phyloP scores from a whole-genome alignment of 2,113 vertebrate genomes.

The Phoenicopterus ruber region DNA sequence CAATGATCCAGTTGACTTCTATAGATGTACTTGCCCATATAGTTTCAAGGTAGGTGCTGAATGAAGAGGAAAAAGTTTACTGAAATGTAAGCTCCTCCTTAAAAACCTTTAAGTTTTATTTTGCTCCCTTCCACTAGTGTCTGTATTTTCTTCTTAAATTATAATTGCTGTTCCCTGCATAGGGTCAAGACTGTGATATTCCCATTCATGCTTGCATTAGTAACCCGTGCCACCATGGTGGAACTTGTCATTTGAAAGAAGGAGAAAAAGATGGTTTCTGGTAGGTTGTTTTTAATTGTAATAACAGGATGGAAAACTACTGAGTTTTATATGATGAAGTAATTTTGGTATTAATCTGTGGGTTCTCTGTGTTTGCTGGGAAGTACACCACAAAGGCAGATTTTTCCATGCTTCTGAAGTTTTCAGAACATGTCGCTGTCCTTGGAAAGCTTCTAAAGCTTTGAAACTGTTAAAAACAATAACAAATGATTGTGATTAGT shows the following conservation, averaged over 20 bases:
- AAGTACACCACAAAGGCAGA: neutral
- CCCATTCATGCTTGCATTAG: constrained; percentile 94
- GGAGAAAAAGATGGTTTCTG: constrained; percentile 91
- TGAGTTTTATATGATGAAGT: neutral
- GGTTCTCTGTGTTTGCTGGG: neutral
- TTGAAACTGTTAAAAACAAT: constrained; percentile 13
- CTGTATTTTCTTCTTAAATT: neutral
- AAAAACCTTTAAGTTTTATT: neutral
- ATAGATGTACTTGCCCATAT: constrained; percentile 93
- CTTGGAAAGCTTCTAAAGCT: constrained; percentile 25
- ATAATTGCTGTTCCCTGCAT: neutral
- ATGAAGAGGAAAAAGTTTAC: neutral
- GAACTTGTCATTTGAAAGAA: constrained; percentile 95
- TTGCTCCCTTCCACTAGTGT: neutral
- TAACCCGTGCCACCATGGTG: constrained; percentile 89
- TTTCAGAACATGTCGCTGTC: neutral
- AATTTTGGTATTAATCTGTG: neutral
- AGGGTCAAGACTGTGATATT: constrained; percentile 94
- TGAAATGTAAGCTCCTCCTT: neutral
- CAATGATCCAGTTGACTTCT: constrained; percentile 93
- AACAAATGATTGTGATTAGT: constrained; percentile 51
- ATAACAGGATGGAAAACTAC: neutral
- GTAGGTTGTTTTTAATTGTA: constrained; percentile 73
- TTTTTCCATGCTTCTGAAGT: neutral
- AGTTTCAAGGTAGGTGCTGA: constrained; percentile 88